phyloP scores from a whole-genome alignment of 2,113 vertebrate species.

The Neofelis nebulosa region DNA sequence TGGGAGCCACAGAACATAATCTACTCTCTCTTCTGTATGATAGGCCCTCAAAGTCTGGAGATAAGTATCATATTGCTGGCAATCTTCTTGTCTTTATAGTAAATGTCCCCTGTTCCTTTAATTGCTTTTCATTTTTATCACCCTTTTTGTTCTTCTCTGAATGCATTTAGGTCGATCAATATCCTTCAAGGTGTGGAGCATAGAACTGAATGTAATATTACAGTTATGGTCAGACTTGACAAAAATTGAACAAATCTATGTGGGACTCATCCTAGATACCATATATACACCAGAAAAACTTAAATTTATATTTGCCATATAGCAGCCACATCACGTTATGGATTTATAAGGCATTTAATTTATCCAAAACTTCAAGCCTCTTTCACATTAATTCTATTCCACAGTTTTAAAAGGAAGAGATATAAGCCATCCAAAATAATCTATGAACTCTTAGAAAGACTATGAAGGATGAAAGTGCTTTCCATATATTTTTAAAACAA shows the following conservation, averaged over 20 bases:
- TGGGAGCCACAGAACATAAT: background rate
- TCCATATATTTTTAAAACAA: background rate
- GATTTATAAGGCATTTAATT: background rate
- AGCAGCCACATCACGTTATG: background rate
- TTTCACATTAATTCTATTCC: background rate
- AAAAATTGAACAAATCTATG: background rate
- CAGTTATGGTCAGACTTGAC: background rate
- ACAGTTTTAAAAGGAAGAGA: background rate
- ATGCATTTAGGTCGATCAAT: background rate
- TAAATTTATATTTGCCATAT: background rate
- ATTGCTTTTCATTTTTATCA: slow-evolving; percentile 41
- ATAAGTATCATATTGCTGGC: background rate
- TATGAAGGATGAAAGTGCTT: background rate
- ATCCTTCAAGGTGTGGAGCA: background rate
- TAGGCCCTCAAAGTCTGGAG: background rate
- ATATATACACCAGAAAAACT: background rate
- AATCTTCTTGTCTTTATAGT: background rate
- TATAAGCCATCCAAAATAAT: background rate
- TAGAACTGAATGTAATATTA: background rate
- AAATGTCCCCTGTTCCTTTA: background rate
- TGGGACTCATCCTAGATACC: background rate
- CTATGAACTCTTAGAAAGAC: background rate
- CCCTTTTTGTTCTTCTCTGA: background rate
- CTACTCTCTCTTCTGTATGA: background rate
- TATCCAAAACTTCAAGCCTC: background rate